Evolutionary conservation across 2,888 invertebrate genomes (phyloP), one percentile per base, ranked within the genome.

Genomic region (Scaptomyza cyrtandrae): DNA sequence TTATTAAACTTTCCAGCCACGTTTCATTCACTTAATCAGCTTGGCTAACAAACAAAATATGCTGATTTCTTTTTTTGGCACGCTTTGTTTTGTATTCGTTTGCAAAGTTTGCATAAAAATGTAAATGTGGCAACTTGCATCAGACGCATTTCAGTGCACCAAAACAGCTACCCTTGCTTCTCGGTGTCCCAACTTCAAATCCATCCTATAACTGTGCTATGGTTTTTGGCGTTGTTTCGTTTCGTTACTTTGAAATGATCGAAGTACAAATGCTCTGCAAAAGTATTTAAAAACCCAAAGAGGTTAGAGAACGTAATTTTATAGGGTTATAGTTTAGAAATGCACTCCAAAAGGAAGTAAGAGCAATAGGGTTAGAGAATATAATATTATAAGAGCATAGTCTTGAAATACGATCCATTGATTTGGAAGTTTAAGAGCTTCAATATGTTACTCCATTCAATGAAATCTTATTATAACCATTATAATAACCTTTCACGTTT

Each of bases 21-120:
- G 89, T 89, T 74, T 71, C 68, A 63, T 72, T 56, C 80, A 83
- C 88, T 89, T 89, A 88, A 88, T 89, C 90, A 88, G 75, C 57
- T 69, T 33, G 49, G 27, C 52, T 54, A 55, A 46, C 43, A 43
- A 35, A 39, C 33, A 16, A 6, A 13, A 35, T 31, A 29, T 55
- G 19, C 41, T 37, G 14, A 3, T 48, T 29, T n/a, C 24, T 43
- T 37, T 54, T n/a, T 14, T 6, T 14, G 9, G 67, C 63, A 78
- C 54, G 61, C 71, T 31, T 52, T 61, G 49, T 45, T 57, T 52
- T 72, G 58, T 58, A 66, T 82, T 75, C 63, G 63, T 63, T 50
- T 49, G 49, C 60, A 27, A 62, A 50, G 29, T 62, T 76, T 68
- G 72, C 69, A 72, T 55, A 64, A 56, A 74, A 83, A 87, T 86